phyloP scores from a whole-genome alignment of 2,888 invertebrate genomes.

The Pasiphila rectangulata region DNA sequence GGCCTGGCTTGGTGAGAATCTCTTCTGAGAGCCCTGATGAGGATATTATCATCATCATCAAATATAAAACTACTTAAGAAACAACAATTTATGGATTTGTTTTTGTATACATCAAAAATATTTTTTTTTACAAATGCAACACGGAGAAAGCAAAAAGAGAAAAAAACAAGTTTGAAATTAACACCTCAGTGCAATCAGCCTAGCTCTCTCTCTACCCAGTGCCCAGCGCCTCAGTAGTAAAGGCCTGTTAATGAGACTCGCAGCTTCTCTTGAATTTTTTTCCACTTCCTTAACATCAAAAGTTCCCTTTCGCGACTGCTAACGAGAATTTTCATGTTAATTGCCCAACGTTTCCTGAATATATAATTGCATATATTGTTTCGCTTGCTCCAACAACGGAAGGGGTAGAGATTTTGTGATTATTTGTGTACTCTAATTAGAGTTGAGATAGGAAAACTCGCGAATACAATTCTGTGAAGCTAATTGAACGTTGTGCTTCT shows the following conservation, averaged over 20 bases:
- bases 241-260: slow-evolving; percentile 72
- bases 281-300: slow-evolving; percentile 71
- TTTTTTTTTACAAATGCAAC: background rate
- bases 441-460: slow-evolving; percentile 54
- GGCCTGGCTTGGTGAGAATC: too few relatives aligned
- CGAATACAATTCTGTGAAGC: slow-evolving; percentile 44
- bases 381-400: slow-evolving; percentile 54
- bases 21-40: too few relatives aligned
- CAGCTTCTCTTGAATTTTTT: slow-evolving; percentile 67
- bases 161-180: slow-evolving; percentile 16
- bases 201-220: slow-evolving; percentile 47
- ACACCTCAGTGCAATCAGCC: slow-evolving; percentile 39
- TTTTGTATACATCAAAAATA: too few relatives aligned
- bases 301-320: slow-evolving; percentile 72
- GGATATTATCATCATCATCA: too few relatives aligned
- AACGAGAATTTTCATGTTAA: slow-evolving; percentile 76
- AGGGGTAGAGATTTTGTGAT: slow-evolving; percentile 57
- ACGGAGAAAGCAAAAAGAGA: background rate
- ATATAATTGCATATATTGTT: slow-evolving; percentile 76
- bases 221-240: slow-evolving; percentile 58
- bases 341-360: slow-evolving; percentile 68
- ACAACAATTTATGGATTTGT: too few relatives aligned
- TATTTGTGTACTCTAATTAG: slow-evolving; percentile 60
- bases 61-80: too few relatives aligned
- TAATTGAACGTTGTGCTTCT: slow-evolving; percentile 41